Evolutionary conservation across 2,888 invertebrate genomes (phyloP).

Genomic region (Caenorhabditis sp.): DNA sequence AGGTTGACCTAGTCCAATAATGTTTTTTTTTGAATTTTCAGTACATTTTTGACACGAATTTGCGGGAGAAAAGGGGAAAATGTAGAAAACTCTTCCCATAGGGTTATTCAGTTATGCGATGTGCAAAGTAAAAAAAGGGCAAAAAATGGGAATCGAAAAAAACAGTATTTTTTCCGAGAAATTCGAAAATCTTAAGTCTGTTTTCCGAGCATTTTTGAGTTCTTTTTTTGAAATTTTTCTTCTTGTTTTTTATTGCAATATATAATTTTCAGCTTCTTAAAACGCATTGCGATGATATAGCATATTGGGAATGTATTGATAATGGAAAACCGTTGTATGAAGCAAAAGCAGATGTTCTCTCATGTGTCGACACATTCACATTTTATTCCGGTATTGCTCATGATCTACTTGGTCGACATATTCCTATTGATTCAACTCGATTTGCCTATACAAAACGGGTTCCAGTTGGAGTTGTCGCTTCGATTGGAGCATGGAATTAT

Average conservation of each 20-base stretch:
- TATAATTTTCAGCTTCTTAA: constrained; percentile 50
- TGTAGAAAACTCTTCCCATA: too few species aligned
- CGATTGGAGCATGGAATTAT: constrained; percentile 76
- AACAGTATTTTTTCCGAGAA: too few species aligned
- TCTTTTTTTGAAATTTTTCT: background rate
- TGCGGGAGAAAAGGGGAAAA: too few species aligned
- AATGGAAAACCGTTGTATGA: constrained; percentile 76
- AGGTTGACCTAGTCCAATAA: too few species aligned
- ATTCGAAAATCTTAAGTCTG: background rate
- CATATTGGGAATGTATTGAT: constrained; percentile 72
- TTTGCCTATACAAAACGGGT: constrained; percentile 75
- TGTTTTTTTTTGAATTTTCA: too few species aligned
- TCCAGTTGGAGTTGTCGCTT: constrained; percentile 75
- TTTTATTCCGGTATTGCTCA: constrained; percentile 73
- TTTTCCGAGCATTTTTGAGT: too few species aligned
- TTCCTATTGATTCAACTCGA: constrained; percentile 71
- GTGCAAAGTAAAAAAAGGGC: too few species aligned
- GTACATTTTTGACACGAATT: too few species aligned
- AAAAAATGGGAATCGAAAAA: too few species aligned
- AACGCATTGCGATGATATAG: constrained; percentile 71
- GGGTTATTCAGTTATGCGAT: too few species aligned
- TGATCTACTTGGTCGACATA: constrained; percentile 72
- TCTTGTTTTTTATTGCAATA: too few species aligned
- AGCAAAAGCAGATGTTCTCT: constrained; percentile 74
- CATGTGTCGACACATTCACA: constrained; percentile 75